A percentile compares a stretch with the other conserved stretches of the same genome.
phyloP scores from a whole-genome alignment of 2,797 vertebrate species.

The Uromys caudimaculatus region DNA sequence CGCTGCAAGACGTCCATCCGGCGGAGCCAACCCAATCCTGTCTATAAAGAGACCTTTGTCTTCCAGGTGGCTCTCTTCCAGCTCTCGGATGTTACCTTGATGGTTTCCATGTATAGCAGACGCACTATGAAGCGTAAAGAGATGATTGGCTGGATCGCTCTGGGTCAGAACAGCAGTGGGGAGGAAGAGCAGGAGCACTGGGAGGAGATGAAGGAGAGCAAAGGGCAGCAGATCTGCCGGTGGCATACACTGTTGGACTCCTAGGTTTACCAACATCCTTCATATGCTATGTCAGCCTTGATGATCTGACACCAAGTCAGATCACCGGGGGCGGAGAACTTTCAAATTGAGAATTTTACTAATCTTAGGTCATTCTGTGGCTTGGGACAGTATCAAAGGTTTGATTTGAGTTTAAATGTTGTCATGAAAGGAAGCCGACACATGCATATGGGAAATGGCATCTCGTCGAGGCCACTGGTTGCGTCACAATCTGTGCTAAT shows the following conservation, averaged over 20 bases:
- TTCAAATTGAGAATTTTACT: constrained; percentile 21
- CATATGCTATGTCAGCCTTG: neutral
- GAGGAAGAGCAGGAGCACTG: constrained; percentile 94
- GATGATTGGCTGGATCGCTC: constrained; percentile 97
- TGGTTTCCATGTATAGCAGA: constrained; percentile 95
- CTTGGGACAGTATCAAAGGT: constrained; percentile 30
- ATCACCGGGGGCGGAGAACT: neutral
- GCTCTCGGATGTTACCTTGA: constrained; percentile 96
- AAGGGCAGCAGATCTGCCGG: constrained; percentile 93
- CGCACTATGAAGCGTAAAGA: constrained; percentile 98
- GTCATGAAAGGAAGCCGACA: neutral
- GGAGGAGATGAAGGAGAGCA: constrained; percentile 95
- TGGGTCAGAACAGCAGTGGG: constrained; percentile 97
- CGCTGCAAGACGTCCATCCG: constrained; percentile 96
- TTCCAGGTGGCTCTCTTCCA: constrained; percentile 99
- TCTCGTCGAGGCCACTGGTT: neutral
- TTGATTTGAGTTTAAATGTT: constrained; percentile 54
- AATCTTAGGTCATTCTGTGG: constrained; percentile 16
- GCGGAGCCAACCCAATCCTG: constrained; percentile 95
- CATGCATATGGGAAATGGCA: constrained; percentile 11
- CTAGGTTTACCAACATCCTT: constrained; percentile 79
- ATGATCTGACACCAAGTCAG: neutral
- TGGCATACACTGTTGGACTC: constrained; percentile 97
- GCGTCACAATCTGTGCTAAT: constrained; percentile 60
- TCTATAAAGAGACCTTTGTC: constrained; percentile 98